Conservation (phyloP, 2,113 vertebrate genomes). For the Thamnophis sirtalis region DNA sequence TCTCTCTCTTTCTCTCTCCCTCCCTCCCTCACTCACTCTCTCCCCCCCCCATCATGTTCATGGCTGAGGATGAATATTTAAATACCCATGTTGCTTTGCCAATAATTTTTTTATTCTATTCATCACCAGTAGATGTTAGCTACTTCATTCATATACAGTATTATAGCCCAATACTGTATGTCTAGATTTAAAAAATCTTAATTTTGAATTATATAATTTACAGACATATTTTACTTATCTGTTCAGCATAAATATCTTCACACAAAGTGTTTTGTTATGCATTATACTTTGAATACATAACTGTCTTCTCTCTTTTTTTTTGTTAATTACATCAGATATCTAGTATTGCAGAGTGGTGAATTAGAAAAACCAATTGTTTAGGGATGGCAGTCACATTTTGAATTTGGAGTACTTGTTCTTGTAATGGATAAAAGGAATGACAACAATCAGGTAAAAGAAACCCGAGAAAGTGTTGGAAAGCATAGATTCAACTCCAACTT, state of each 20-base stretch:
- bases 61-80: not conserved
- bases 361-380: not conserved
- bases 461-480: not conserved
- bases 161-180: not conserved
- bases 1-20: not conserved
- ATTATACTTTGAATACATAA: not conserved
- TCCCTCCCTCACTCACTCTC: rapidly evolving
- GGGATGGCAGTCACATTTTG: not conserved
- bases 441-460: not conserved
- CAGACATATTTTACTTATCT: not conserved
- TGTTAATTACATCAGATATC: not conserved
- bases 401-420: not conserved
- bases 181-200: not conserved
- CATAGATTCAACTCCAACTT: not conserved
- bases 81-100: not conserved
- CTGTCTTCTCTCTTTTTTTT: not conserved
- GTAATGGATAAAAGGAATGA: not conserved
- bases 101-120: not conserved
- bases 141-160: not conserved
- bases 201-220: not conserved
- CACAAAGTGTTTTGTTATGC: not conserved
- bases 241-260: not conserved
- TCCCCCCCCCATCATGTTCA: not conserved
- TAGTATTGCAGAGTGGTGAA: not conserved
- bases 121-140: not conserved